Percentiles rank a stretch among this genome's conserved stretches.
phyloP scores from a whole-genome alignment of 2,113 vertebrate genomes.

The Nyctereutes procyonoides region DNA sequence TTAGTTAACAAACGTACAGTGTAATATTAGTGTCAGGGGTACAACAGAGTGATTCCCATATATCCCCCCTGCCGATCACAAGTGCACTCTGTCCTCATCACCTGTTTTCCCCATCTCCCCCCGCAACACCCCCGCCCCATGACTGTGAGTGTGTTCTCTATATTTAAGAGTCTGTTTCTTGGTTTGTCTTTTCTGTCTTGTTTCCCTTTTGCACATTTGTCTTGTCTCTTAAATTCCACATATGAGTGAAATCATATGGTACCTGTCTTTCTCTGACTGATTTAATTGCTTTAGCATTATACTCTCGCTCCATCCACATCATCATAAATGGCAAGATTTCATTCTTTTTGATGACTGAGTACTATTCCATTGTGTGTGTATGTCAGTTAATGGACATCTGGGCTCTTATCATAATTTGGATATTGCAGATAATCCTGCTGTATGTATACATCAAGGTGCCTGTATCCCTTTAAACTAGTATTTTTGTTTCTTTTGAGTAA shows the following conservation, averaged over 20 bases:
- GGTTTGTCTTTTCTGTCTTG: neutral
- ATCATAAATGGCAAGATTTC: neutral
- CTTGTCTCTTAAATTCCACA: neutral
- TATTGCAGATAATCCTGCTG: neutral
- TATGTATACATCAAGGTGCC: neutral
- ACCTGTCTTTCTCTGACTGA: neutral
- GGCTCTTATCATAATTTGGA: neutral
- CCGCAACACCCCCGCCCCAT: too few species aligned
- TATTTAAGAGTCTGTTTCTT: neutral
- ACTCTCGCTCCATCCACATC: neutral
- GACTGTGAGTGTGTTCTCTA: neutral
- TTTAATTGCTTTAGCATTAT: neutral
- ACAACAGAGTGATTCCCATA: neutral
- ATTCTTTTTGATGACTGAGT: neutral
- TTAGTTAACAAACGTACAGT: neutral
- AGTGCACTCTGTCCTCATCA: neutral
- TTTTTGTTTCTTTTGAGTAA: neutral
- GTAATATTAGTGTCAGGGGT: neutral
- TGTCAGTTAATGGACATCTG: neutral
- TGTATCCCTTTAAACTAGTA: neutral
- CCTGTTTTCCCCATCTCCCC: neutral
- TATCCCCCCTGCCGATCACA: neutral
- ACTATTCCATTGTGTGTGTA: fast-evolving
- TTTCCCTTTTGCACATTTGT: neutral
- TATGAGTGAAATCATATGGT: neutral